Conservation (phyloP, 2,797 vertebrate genomes). For the Euthynnus affinis region DNA sequence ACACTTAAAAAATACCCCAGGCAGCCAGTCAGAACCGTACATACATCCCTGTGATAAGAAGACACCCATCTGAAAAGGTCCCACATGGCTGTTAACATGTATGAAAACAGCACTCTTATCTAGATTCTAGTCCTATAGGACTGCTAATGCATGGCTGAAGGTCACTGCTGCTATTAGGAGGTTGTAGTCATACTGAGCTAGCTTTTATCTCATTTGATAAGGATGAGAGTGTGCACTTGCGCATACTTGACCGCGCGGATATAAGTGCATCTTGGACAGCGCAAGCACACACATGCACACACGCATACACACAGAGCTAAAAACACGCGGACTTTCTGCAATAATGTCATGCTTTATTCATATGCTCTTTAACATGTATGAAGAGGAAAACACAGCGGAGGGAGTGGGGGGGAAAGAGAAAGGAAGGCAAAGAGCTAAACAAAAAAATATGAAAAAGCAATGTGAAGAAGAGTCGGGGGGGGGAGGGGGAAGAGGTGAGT, state of each 20-base stretch:
- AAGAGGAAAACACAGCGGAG: conserved; percentile 13
- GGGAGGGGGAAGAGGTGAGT: conserved; percentile 19
- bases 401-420: neutral
- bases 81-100: conserved; percentile 53
- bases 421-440: conserved; percentile 4
- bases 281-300: conserved; percentile 7
- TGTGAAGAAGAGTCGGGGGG: conserved; percentile 28
- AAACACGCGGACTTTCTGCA: neutral
- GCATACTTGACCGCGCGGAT: neutral
- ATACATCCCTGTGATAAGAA: conserved; percentile 52
- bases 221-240: conserved; percentile 36
- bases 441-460: conserved; percentile 22
- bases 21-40: neutral
- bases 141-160: conserved; percentile 62
- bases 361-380: conserved; percentile 59
- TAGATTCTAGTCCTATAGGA: conserved; percentile 4
- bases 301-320: conserved; percentile 17
- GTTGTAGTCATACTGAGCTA: conserved; percentile 22
- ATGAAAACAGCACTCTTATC: conserved; percentile 54
- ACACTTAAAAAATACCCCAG: neutral
- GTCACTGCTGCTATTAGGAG: conserved; percentile 65
- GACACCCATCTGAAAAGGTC: conserved; percentile 17
- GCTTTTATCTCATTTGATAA: conserved; percentile 66
- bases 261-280: neutral
- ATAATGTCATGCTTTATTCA: conserved; percentile 66